Evolutionary conservation across 2,797 vertebrate species (phyloP).

Genomic region (Trachops cirrhosus): DNA sequence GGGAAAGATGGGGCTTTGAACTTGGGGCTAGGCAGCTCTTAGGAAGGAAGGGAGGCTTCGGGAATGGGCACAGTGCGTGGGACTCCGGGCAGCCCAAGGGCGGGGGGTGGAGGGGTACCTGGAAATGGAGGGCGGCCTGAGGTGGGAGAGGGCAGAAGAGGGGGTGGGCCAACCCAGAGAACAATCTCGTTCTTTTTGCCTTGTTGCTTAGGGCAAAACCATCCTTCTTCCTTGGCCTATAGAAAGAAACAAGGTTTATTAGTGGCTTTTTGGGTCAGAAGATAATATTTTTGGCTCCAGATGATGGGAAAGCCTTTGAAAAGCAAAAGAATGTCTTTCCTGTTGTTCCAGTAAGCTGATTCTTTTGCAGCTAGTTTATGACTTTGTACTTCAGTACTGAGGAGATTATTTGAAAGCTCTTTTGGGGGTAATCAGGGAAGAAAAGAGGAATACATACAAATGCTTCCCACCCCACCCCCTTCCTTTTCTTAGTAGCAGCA

Average conservation of each 20-base stretch:
- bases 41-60: neutral
- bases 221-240: slow-evolving; percentile 19
- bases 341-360: slow-evolving; percentile 63
- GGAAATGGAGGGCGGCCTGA: neutral
- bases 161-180: neutral
- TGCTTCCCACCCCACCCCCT: slow-evolving; percentile 48
- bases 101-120: neutral
- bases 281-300: slow-evolving; percentile 71
- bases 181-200: neutral
- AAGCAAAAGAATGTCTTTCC: slow-evolving; percentile 74
- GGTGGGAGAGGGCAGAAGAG: neutral
- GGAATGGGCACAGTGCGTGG: neutral
- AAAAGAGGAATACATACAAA: slow-evolving; percentile 18
- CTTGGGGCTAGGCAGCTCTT: neutral
- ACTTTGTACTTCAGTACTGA: slow-evolving; percentile 53
- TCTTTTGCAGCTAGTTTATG: slow-evolving; percentile 64
- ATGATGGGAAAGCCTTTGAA: slow-evolving; percentile 73
- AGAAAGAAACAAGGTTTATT: slow-evolving; percentile 65
- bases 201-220: neutral
- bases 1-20: neutral
- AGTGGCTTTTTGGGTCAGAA: slow-evolving; percentile 71
- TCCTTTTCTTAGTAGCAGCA: slow-evolving; percentile 33
- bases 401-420: slow-evolving; percentile 71
- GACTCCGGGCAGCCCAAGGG: neutral
- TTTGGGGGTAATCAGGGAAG: slow-evolving; percentile 66